Percentiles rank a stretch among this genome's conserved stretches.
Conservation (phyloP, 2,797 vertebrate genomes). For the Coracias cyanogaster region DNA sequence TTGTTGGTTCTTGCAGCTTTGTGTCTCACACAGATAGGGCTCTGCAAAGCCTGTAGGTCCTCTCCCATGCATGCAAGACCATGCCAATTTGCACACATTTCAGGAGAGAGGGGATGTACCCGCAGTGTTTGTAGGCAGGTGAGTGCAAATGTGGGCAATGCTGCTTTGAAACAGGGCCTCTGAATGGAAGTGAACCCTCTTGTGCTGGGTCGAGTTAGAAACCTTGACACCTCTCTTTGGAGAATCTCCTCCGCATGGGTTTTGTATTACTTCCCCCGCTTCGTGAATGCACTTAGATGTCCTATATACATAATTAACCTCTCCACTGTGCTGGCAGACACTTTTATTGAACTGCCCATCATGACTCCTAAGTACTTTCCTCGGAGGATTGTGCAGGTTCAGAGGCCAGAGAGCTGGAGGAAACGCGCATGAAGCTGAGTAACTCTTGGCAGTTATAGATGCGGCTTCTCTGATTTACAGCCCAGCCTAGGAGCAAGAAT, state of each 20-base stretch:
- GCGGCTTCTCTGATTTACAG: conserved; percentile 50
- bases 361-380: conserved; percentile 60
- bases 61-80: fast-evolving
- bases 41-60: not conserved
- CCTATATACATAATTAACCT: conserved; percentile 35
- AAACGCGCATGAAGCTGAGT: conserved; percentile 39
- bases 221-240: not conserved
- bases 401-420: conserved; percentile 68
- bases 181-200: not conserved
- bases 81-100: not conserved
- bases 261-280: conserved; percentile 11
- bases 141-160: not conserved
- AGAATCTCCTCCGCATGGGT: fast-evolving
- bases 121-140: fast-evolving
- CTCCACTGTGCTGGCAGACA: not conserved
- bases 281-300: conserved; percentile 23
- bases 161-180: not conserved
- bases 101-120: fast-evolving
- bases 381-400: conserved; percentile 52
- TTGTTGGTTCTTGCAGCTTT: not conserved
- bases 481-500: conserved; percentile 39
- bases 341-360: conserved; percentile 57
- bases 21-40: not conserved
- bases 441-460: conserved; percentile 66
- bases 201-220: not conserved